Evolutionary conservation across 2,113 vertebrate species (phyloP).

Genomic region (Henicopernis longicauda): DNA sequence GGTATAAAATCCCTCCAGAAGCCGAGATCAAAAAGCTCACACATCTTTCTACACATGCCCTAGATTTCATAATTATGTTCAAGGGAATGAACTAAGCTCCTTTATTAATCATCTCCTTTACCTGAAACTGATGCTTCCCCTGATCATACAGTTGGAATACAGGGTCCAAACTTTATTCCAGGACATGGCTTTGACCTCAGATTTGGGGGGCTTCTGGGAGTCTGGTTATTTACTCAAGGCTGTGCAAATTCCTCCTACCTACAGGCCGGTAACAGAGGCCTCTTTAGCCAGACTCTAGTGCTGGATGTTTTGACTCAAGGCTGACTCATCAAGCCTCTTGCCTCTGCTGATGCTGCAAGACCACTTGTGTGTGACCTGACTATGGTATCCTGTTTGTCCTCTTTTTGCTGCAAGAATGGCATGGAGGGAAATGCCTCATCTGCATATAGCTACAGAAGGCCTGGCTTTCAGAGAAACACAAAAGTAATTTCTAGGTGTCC

Average conservation of each 20-base stretch:
- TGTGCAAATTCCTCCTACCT: not conserved
- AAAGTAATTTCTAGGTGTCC: not conserved
- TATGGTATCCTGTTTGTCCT: not conserved
- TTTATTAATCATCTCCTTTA: not conserved
- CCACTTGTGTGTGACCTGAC: rapidly evolving
- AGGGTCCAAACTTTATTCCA: not conserved
- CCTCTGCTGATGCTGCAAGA: not conserved
- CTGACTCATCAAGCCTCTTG: not conserved
- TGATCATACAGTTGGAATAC: not conserved
- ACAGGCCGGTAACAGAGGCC: not conserved
- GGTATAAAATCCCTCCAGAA: not conserved
- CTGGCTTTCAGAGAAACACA: not conserved
- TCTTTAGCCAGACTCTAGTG: not conserved
- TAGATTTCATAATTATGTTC: not conserved
- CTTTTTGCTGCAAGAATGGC: not conserved
- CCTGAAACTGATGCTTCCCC: not conserved
- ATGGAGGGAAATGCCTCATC: not conserved
- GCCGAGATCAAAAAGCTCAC: not conserved
- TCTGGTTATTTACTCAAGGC: not conserved
- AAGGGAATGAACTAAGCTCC: not conserved
- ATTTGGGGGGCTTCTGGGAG: not conserved
- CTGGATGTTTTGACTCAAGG: not conserved
- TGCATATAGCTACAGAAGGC: not conserved
- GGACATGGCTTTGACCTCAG: not conserved
- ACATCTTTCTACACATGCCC: not conserved